Base-by-base conservation (phyloP, 2,797 vertebrate species). In the Scomberomorus guttatus region DNA sequence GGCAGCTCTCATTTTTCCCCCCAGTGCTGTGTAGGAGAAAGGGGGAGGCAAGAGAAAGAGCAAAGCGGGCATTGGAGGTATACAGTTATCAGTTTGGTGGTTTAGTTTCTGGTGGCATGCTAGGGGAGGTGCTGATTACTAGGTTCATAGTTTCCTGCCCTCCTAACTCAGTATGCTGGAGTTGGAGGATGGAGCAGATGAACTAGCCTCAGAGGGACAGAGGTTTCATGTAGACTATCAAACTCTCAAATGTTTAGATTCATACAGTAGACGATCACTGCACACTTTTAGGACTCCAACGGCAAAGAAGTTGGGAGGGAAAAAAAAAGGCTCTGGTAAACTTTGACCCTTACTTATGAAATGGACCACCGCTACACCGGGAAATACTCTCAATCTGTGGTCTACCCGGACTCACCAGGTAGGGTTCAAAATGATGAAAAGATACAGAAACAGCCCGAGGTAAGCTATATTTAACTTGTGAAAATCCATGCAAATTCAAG, bases 281-380 rank as follows among this genome's bases (percentile, higher is more conserved):
- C 24, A 20, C 56, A 22, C 24, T 18, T 54, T 29, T 44, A n/a
- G 11, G 39, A 56, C 18, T 68, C 0, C 27, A 51, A n/a, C 81
- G 54, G 48, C 64, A 69, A n/a, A 34, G 15, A 63, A 55, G 13
- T 55, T 66, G 76, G 56, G n/a, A 74, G 54, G 24, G 24, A 54
- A 55, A 65, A 50, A 22, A 5, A 55, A 63, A 48, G 34, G 37
- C 42, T 55, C 66, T 58, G 18, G 10, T 18, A 5, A 87, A 66
- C 2, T 75, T 69, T 80, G 12, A 57, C 17, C 51, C 13, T n/a
- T 71, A 79, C 34, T 78, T 64, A 37, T 74, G 22, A 88, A 79
- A 94, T 94, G 93, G 92, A 94, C 39, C 77, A 86, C 66, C 2
- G 6, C 63, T 72, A 83, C 72, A 73, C 24, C 37, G 79, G 79